phyloP scores from a whole-genome alignment of 2,797 vertebrate species.

The Sebastes wilsoni region DNA sequence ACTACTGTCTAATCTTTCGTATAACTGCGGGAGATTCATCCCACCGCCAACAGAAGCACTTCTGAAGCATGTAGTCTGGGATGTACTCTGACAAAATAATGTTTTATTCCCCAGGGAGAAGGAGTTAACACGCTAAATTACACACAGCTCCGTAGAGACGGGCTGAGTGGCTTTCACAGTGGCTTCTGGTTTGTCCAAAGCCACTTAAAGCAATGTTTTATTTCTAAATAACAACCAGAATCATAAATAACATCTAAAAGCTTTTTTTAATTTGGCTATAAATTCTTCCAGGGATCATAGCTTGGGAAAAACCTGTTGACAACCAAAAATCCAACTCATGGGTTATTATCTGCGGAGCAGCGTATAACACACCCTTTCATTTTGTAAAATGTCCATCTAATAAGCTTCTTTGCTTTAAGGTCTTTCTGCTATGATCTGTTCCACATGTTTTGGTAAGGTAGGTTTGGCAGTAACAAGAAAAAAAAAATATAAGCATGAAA shows the following conservation, averaged over 20 bases:
- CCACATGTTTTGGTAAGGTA: constrained; percentile 42
- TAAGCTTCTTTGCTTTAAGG: constrained; percentile 40
- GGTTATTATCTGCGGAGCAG: constrained; percentile 33
- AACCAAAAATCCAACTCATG: constrained; percentile 34
- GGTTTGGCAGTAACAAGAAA: not conserved
- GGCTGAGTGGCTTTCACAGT: constrained; percentile 3
- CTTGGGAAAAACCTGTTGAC: constrained; percentile 26
- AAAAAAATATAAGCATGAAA: not conserved
- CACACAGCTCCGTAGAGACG: constrained; percentile 5
- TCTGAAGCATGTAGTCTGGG: not conserved
- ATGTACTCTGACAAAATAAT: constrained; percentile 12
- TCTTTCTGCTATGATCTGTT: constrained; percentile 42
- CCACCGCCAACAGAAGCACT: constrained; percentile 17
- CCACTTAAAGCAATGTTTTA: constrained; percentile 18
- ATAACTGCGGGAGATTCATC: not conserved
- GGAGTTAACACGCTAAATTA: constrained; percentile 40
- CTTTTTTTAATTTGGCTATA: constrained; percentile 39
- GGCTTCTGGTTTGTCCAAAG: constrained; percentile 35
- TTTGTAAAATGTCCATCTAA: constrained; percentile 18
- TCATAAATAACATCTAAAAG: constrained; percentile 37
- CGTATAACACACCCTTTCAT: constrained; percentile 38
- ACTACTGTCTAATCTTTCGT: no score
- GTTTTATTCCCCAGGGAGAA: constrained; percentile 9
- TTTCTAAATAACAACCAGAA: constrained; percentile 37
- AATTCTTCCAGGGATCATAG: constrained; percentile 38